phyloP scores from a whole-genome alignment of 1,140 invertebrate genomes.

The silkworm (Bombyx mori) region DNA sequence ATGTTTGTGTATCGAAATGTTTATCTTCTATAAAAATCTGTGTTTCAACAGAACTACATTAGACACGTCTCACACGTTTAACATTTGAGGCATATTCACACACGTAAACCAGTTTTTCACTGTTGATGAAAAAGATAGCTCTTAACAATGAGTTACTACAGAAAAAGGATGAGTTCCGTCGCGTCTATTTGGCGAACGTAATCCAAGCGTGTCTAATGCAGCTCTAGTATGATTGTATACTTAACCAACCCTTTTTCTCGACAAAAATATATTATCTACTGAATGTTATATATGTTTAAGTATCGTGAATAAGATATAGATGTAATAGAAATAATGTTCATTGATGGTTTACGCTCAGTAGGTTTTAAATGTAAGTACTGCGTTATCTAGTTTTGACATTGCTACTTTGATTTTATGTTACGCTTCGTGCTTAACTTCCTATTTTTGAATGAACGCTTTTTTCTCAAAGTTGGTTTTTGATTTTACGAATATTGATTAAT shows the following conservation, averaged over 20 bases:
- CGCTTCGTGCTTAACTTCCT: constrained; percentile 18
- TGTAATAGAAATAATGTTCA: constrained; percentile 39
- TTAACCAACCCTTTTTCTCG: constrained; percentile 23
- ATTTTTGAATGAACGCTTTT: constrained; percentile 27
- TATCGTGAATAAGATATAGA: constrained; percentile 43
- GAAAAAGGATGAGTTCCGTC: no score
- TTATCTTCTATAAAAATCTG: constrained; percentile 21
- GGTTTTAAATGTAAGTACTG: constrained; percentile 38
- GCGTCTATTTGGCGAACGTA: no score
- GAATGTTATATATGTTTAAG: constrained; percentile 67
- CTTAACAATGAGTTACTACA: no score
- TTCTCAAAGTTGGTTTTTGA: constrained; percentile 62
- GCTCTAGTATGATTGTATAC: constrained; percentile 20
- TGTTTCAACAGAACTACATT: constrained; percentile 27
- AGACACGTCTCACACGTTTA: constrained; percentile 2
- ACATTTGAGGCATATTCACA: no score
- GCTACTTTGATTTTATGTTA: constrained; percentile 34
- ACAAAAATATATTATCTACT: constrained; percentile 49
- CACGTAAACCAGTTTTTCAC: no score
- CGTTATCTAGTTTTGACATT: constrained; percentile 59
- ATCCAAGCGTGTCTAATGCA: no score
- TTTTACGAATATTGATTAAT: constrained; percentile 5
- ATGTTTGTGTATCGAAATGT: constrained; percentile 29
- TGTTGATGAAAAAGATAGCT: no score
- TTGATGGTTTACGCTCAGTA: constrained; percentile 44